Conservation (phyloP, 2,888 invertebrate genomes). For the Apotomis betuletana region DNA sequence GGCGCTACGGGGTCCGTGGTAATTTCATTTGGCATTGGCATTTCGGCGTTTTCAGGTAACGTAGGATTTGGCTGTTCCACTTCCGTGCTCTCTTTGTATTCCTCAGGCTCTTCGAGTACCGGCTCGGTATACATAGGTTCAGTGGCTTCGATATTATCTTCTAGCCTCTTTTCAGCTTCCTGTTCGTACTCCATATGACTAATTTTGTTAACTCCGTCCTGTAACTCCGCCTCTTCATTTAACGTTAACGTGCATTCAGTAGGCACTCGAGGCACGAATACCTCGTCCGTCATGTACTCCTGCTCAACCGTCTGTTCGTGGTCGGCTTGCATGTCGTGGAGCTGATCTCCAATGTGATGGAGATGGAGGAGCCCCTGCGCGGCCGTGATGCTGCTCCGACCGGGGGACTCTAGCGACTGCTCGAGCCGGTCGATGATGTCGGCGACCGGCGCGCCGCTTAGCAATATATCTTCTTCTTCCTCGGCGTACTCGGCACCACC, state of each 20-base stretch:
- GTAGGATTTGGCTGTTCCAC: slow-evolving; percentile 55
- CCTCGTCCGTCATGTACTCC: slow-evolving; percentile 67
- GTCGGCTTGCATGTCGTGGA: slow-evolving; percentile 54
- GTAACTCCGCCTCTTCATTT: slow-evolving; percentile 54
- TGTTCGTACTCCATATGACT: slow-evolving; percentile 63
- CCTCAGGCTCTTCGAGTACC: slow-evolving; percentile 66
- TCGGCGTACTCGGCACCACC: slow-evolving; percentile 74
- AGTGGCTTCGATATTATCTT: slow-evolving; percentile 53
- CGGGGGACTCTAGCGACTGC: slow-evolving; percentile 83
- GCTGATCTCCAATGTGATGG: slow-evolving; percentile 71
- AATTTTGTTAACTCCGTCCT: slow-evolving; percentile 53
- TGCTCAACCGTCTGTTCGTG: slow-evolving; percentile 71
- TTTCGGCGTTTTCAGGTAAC: slow-evolving; percentile 62
- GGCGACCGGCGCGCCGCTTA: slow-evolving; percentile 76
- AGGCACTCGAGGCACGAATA: slow-evolving; percentile 57
- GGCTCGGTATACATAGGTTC: slow-evolving; percentile 64
- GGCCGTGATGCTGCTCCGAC: slow-evolving; percentile 73
- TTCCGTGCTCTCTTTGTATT: slow-evolving; percentile 56
- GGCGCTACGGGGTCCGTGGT: slow-evolving; percentile 44
- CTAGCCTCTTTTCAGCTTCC: slow-evolving; percentile 66
- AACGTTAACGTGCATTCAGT: slow-evolving; percentile 61
- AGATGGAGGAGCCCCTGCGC: slow-evolving; percentile 74
- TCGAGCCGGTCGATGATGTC: slow-evolving; percentile 86
- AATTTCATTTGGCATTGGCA: slow-evolving; percentile 53
- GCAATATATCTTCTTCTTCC: slow-evolving; percentile 76